These are phyloP conservation scores for Lophius piscatorius DNA, from an alignment of 2,113 vertebrate genomes.

Conservation along the genomic window DNA sequence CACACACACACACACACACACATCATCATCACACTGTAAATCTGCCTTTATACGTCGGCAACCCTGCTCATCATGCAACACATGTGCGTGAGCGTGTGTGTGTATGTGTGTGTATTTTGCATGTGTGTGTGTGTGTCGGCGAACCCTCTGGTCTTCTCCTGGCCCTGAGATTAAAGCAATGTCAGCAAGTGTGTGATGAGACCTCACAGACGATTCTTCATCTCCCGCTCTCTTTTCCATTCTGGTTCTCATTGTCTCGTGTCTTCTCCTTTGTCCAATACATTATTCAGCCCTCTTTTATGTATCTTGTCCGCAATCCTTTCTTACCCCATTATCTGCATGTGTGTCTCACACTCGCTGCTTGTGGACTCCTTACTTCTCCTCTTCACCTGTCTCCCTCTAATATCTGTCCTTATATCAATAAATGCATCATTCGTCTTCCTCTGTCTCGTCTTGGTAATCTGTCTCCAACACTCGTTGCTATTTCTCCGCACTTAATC, in stretches of 20 bases:
- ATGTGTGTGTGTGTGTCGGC: conserved; percentile 17
- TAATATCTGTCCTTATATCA: conserved; percentile 27
- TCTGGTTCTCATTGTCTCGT: conserved; percentile 52
- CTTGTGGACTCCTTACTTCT: conserved; percentile 21
- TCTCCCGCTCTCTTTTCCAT: conserved; percentile 56
- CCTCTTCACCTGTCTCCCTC: neutral
- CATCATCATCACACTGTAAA: no score
- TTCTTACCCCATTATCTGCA: conserved; percentile 59
- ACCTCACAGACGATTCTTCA: conserved; percentile 73
- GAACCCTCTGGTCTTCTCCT: conserved; percentile 58
- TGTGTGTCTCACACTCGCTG: conserved; percentile 48
- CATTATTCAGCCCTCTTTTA: conserved; percentile 65
- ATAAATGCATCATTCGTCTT: conserved; percentile 6
- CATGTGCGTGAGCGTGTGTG: neutral
- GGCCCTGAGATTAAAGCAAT: conserved; percentile 71
- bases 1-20: no score
- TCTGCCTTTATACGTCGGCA: conserved; percentile 17
- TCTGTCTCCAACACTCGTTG: neutral
- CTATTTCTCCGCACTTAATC: conserved; percentile 25
- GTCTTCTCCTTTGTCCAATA: conserved; percentile 58
- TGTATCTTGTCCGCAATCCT: conserved; percentile 40
- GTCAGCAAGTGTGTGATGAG: conserved; percentile 78
- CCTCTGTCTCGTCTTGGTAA: neutral
- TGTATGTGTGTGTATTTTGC: conserved; percentile 22
- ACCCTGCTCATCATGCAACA: conserved; percentile 19